Evolutionary conservation across 2,113 vertebrate species (phyloP).

Genomic region (Thomomys bottae): DNA sequence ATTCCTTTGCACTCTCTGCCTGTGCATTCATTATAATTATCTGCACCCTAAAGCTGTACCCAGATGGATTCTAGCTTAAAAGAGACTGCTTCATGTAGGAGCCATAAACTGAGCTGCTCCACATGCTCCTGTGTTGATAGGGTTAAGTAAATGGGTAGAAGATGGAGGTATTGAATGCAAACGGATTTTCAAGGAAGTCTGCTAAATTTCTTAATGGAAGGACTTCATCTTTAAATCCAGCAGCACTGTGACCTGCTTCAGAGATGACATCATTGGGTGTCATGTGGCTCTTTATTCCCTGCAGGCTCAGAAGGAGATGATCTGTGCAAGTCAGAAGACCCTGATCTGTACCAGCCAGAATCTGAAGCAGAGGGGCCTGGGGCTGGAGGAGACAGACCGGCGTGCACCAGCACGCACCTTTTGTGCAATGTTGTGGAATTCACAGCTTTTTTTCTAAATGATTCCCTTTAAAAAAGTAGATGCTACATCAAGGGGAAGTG

Average conservation of each 20-base stretch:
- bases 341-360: constrained; percentile 65
- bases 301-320: constrained; percentile 47
- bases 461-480: constrained; percentile 18
- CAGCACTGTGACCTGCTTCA: constrained; percentile 73
- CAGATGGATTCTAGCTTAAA: neutral
- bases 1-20: neutral
- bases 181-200: constrained; percentile 61
- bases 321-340: constrained; percentile 63
- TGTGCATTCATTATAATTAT: constrained; percentile 6
- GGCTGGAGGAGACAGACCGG: neutral
- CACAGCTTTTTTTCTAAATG: constrained; percentile 26
- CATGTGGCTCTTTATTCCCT: constrained; percentile 67
- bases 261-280: constrained; percentile 72
- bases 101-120: constrained; percentile 46
- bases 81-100: neutral
- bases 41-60: neutral
- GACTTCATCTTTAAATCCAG: constrained; percentile 50
- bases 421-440: neutral
- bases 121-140: neutral
- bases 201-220: constrained; percentile 56
- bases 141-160: constrained; percentile 59
- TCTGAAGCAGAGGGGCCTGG: constrained; percentile 54
- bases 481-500: neutral
- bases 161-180: constrained; percentile 51
- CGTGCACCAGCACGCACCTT: neutral